A percentile compares a stretch with the other conserved stretches of the same genome.
These are phyloP conservation scores for Sapayoa aenigma DNA, from an alignment of 2,113 vertebrate species.

Conservation along the genomic window DNA sequence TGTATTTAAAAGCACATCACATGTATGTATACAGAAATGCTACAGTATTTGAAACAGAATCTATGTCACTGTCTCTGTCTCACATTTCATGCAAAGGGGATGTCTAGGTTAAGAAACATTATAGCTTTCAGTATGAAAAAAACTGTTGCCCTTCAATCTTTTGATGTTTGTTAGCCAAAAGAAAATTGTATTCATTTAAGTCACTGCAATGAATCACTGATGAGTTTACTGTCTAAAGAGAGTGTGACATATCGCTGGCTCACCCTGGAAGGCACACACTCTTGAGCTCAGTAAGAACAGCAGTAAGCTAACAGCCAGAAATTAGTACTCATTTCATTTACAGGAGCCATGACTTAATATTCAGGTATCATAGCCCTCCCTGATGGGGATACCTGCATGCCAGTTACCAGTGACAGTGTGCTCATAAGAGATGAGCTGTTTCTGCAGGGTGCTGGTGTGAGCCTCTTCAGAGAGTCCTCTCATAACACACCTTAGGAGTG, in stretches of 20 bases:
- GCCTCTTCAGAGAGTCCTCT: conserved; percentile 22
- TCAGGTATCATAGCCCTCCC: background rate
- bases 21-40: background rate
- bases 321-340: background rate
- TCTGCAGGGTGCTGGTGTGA: background rate
- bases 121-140: background rate
- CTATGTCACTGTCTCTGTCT: background rate
- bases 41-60: background rate
- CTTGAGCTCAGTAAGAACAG: background rate
- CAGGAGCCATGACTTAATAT: background rate
- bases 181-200: background rate
- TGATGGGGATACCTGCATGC: background rate
- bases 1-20: background rate
- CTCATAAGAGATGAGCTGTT: background rate
- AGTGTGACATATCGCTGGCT: background rate
- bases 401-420: accelerated
- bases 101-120: background rate
- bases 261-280: background rate
- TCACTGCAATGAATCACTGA: background rate
- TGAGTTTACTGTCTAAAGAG: background rate
- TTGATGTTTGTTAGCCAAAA: background rate
- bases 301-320: background rate
- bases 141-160: background rate
- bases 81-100: background rate
- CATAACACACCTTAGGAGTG: background rate